Base-by-base conservation (phyloP, 2,113 vertebrate genomes). In the Narcine bancroftii region DNA sequence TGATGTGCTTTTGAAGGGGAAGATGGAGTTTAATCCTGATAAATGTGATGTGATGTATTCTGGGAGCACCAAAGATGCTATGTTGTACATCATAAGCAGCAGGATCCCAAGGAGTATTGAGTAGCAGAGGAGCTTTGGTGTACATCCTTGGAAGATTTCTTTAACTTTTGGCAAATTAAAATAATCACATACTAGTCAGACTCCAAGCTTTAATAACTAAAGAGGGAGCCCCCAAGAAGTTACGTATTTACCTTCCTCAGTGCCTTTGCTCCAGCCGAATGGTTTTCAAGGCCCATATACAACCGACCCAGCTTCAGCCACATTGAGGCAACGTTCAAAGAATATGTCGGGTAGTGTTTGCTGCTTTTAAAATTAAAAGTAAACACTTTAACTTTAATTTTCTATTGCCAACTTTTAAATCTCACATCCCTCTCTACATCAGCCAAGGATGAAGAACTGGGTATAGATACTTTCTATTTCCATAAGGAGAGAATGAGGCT, bases 281-380 rank as follows among this genome's bases (percentile, higher is more conserved):
- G 94, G 93, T 96, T 96, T 5, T 97, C 97, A 93, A 98, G 93
- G 0, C 95, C 95, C 95, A 97, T 95, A 93, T 98, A 97, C 15
- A 99, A 95, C 69, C 97, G 94, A 5, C 97, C 98, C 83, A 99
- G 79, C 94, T 99, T 99, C 95, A 99, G 95, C 96, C 97, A 98
- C 97, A 99, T 97, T 92, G 98, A 99, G 39, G 98, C 98, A 93
- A 99, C 97, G 0, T 99, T 99, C 93, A 99, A 93, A 0, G 98
- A 99, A 95, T 97, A 97, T 71, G 96, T 91, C 0, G 98, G 98
- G 60, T 99, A 99, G 93, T 99, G 96, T 93, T 97, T 96, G 60
- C 98, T 99, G 95, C 36, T 87, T 83, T 33, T 36, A 36, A 19
- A 94, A 83, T 76, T 79, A 69, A 76, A 92, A 92, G 47, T 75